phyloP scores from a whole-genome alignment of 2,113 vertebrate genomes.

The Periophthalmodon schlosseri region DNA sequence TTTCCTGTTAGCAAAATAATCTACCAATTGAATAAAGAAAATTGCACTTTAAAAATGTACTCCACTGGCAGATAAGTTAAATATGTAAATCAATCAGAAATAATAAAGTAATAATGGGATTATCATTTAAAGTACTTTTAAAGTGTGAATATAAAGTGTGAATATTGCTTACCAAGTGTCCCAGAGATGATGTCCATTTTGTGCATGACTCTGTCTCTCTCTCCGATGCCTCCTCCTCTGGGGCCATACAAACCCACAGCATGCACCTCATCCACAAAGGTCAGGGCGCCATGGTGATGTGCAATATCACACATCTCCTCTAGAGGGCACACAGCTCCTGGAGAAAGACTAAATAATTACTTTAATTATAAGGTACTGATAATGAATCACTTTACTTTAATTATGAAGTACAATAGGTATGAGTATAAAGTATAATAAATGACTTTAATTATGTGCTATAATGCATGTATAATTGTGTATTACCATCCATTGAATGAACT shows the following conservation, averaged over 20 bases:
- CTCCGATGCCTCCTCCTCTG: slow-evolving; percentile 88
- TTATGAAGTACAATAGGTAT: too few species aligned
- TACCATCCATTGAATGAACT: slow-evolving; percentile 94
- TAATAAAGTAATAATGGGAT: too few species aligned
- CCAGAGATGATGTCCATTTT: slow-evolving; percentile 97
- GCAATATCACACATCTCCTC: slow-evolving; percentile 90
- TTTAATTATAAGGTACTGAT: too few species aligned
- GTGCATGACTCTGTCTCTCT: slow-evolving; percentile 89
- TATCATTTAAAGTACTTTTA: background rate
- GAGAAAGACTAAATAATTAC: slow-evolving; percentile 16
- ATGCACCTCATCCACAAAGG: slow-evolving; percentile 94
- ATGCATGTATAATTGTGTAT: slow-evolving; percentile 23
- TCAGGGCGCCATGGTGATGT: slow-evolving; percentile 89
- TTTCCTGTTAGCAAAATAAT: too few species aligned
- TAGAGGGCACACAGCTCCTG: slow-evolving; percentile 89
- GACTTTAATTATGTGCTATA: too few species aligned
- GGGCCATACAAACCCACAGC: slow-evolving; percentile 89
- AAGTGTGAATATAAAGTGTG: background rate
- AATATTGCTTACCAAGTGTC: slow-evolving; percentile 84
- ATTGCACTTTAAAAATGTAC: too few species aligned
- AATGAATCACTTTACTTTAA: too few species aligned
- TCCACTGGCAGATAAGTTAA: too few species aligned
- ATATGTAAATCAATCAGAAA: too few species aligned
- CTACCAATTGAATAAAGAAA: too few species aligned
- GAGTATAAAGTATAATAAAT: too few species aligned